Conservation (phyloP, 1,140 invertebrate species). For the Globodera rostochiensis region DNA sequence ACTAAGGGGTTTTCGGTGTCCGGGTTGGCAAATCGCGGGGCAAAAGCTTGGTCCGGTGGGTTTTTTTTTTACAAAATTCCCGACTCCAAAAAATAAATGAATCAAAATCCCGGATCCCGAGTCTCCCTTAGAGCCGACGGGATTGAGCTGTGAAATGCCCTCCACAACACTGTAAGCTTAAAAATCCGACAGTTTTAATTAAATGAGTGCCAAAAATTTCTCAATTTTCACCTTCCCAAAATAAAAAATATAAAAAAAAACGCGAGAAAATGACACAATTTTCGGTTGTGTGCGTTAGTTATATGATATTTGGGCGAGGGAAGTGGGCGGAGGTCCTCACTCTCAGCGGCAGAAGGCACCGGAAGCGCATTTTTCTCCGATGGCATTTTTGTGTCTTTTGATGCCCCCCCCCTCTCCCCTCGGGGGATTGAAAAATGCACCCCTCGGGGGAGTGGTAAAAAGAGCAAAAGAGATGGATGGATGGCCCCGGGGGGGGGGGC, state of each 20-base stretch:
- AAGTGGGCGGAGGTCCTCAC: too few relatives aligned
- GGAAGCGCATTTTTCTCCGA: neutral
- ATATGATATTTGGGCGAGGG: neutral
- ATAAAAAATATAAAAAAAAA: too few relatives aligned
- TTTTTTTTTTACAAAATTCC: too few relatives aligned
- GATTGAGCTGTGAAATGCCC: too few relatives aligned
- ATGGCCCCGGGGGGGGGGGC: neutral
- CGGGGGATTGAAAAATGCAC: neutral
- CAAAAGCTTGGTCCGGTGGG: too few relatives aligned
- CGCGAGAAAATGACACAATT: too few relatives aligned
- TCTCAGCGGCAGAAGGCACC: neutral
- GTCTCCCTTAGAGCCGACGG: too few relatives aligned
- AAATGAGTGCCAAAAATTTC: slow-evolving; percentile 5
- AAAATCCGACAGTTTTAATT: neutral
- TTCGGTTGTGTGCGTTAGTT: neutral
- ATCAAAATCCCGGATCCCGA: too few relatives aligned
- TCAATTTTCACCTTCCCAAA: neutral
- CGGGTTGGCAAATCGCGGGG: too few relatives aligned
- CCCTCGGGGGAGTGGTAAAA: neutral
- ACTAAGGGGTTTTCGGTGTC: too few relatives aligned
- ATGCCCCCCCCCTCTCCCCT: neutral
- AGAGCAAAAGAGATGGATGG: neutral
- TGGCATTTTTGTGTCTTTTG: neutral
- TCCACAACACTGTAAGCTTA: too few relatives aligned
- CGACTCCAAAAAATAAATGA: too few relatives aligned